phyloP scores from a whole-genome alignment of 2,888 invertebrate genomes.

The Liopterus haemorrhoidalis region DNA sequence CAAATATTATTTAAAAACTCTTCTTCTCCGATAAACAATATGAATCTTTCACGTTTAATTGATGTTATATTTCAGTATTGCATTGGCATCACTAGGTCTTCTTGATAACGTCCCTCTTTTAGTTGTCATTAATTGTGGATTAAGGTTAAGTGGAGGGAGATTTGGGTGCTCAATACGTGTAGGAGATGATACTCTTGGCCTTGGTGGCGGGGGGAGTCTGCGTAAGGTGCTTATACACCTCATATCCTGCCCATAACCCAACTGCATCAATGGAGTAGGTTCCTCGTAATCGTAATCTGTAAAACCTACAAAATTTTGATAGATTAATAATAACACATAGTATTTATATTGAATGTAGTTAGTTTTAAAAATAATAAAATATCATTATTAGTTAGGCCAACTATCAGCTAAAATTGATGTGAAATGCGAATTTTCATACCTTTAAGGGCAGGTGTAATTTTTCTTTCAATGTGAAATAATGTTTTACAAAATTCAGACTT shows the following conservation, averaged over 20 bases:
- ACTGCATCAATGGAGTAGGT: constrained; percentile 55
- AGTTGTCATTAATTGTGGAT: constrained; percentile 42
- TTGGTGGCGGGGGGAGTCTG: constrained; percentile 41
- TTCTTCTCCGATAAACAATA: no score
- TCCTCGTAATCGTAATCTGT: constrained; percentile 79
- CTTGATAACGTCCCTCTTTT: constrained; percentile 22
- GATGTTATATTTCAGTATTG: constrained; percentile 22
- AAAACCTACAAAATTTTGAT: constrained; percentile 43
- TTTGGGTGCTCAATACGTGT: constrained; percentile 78
- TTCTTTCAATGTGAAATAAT: no score
- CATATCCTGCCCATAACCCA: constrained; percentile 39
- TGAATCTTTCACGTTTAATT: no score
- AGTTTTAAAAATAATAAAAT: no score
- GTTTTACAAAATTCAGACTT: no score
- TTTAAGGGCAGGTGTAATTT: no score
- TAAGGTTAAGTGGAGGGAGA: constrained; percentile 68
- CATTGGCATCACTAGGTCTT: constrained; percentile 21
- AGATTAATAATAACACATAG: no score
- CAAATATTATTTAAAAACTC: no score
- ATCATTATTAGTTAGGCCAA: no score
- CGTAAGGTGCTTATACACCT: constrained; percentile 40
- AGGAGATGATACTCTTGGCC: constrained; percentile 72
- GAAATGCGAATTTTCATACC: no score
- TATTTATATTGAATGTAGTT: no score
- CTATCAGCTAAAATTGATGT: no score